phyloP scores from a whole-genome alignment of 2,888 invertebrate species.

The Lumbricus terrestris region DNA sequence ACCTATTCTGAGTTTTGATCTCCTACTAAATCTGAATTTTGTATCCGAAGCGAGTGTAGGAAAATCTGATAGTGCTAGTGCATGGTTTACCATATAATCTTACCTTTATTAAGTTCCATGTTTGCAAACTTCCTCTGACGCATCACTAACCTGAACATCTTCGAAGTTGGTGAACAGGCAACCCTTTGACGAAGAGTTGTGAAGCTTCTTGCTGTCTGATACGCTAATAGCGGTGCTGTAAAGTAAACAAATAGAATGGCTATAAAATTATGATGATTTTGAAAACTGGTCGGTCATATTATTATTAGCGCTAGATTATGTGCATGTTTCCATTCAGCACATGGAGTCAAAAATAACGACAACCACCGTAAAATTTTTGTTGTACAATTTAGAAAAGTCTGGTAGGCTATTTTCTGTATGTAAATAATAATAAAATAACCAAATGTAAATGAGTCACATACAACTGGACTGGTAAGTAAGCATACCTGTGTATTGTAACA shows the following conservation, averaged over 20 bases:
- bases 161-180: conserved; percentile 59
- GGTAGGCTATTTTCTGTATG: no score
- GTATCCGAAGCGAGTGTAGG: no score
- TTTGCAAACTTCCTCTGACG: background rate
- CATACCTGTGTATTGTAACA: no score
- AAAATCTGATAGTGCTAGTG: no score
- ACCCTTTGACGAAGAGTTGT: conserved; percentile 49
- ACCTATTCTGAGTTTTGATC: no score
- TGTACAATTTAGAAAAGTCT: no score
- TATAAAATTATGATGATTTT: background rate
- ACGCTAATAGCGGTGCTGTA: conserved; percentile 40
- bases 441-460: no score
- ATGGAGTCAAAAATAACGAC: no score
- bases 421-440: no score
- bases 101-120: background rate
- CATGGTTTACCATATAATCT: background rate
- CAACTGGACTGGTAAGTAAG: no score
- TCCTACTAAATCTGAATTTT: no score
- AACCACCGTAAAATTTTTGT: no score
- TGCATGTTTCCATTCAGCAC: background rate
- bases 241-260: background rate
- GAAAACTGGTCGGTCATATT: background rate
- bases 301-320: background rate
- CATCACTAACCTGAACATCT: conserved; percentile 54
- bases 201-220: conserved; percentile 41